Percentiles rank a stretch among this genome's conserved stretches.
phyloP scores from a whole-genome alignment of 1,140 invertebrate genomes.

The Cotesia typhae region DNA sequence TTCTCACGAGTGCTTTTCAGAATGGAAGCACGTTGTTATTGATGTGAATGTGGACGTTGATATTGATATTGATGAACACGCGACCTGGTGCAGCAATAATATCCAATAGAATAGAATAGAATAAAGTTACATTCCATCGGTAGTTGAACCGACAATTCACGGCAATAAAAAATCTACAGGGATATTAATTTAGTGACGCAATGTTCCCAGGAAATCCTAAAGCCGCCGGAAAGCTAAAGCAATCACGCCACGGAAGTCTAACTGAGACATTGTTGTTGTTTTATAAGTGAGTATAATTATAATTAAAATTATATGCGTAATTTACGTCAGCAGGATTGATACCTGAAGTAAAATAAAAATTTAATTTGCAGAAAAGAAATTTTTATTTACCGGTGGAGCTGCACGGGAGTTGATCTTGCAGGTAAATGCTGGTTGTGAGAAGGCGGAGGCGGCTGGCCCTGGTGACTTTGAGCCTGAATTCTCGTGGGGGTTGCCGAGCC shows the following conservation, averaged over 20 bases:
- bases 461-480: constrained; percentile 58
- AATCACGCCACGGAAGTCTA: constrained; percentile 35
- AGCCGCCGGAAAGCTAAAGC: constrained; percentile 27
- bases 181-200: constrained; percentile 21
- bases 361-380: not conserved
- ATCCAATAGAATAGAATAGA: no score
- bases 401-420: constrained; percentile 60
- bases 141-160: not conserved
- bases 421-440: constrained; percentile 63
- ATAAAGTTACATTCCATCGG: not conserved
- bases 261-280: constrained; percentile 22
- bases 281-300: not conserved
- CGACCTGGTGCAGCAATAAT: no score
- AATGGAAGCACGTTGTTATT: no score
- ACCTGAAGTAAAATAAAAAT: not conserved
- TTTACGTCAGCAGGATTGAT: no score
- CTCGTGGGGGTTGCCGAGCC: constrained; percentile 57
- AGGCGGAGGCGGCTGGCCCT: constrained; percentile 54
- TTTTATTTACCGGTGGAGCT: constrained; percentile 57
- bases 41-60: no score
- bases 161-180: not conserved
- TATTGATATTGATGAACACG: no score
- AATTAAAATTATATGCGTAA: no score
- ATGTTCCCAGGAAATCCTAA: constrained; percentile 34
- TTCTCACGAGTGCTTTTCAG: constrained; percentile 12